Evolutionary conservation across 1,140 invertebrate genomes (phyloP), one percentile per base, ranked within the genome.

Genomic region (Belonocnema kinseyi): DNA sequence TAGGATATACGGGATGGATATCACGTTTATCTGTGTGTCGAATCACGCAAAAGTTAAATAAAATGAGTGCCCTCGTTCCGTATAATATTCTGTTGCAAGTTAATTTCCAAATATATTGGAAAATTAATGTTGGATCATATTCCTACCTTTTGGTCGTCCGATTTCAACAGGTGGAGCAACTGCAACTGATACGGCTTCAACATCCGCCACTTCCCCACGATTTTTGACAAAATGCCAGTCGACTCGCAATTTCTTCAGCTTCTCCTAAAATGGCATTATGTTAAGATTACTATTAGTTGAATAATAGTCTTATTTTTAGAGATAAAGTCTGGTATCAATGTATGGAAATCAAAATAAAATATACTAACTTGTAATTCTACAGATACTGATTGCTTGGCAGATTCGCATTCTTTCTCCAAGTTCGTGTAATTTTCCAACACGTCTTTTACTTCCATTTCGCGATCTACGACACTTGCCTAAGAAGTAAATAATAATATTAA

Each of bases 381-480:
- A 21, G 93, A 93, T 50, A 94, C 92, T 1, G 91, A 90, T 78
- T 94, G 94, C 81, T 92, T 92, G 8, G 93, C 93, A 14, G 90
- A 92, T 83, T 91, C 90, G 81, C 94, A 93, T 78, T 94, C 93
- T 81, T 93, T 93, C 79, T 93, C 94, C 75, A 95, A 87, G 88
- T 95, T 94, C 53, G 93, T 94, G 87, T 93, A 95, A 90, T 95
- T 95, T 87, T 94, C 93, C 19, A 95, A 85, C 11, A 94, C 92
- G 80, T 95, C 94, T 82, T 93, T 93, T 4, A 95, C 93, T 88
- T 94, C 94, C 77, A 92, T 90, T 85, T 94, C 93, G 33, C 92
- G 93, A 85, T 94, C 94, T 76, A 88, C 87, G 1, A 94, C 90
- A 46, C 85, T 88, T 16, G 84, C 86, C 92, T 93, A 77, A 16